Base-by-base conservation (phyloP, 2,888 invertebrate species). In the Sphaeridia pumilis region DNA sequence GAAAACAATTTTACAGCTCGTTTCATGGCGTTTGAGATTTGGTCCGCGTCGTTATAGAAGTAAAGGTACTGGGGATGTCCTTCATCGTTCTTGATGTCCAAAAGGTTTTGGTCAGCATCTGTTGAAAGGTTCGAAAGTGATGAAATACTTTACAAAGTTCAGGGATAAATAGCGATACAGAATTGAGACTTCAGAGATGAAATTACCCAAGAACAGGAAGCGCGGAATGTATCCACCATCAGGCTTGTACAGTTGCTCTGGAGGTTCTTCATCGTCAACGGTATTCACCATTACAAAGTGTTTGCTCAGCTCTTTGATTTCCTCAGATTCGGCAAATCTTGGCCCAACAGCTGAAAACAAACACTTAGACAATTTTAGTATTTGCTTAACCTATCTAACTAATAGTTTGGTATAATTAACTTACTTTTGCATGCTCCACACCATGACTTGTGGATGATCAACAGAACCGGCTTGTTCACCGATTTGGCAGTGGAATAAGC, bases 191-290 rank as follows among this genome's bases (percentile, higher is more conserved):
- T 38, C 5, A 12, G 17, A 38, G 7, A 43, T 12, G 20, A 43
- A 51, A 52, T 61, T 65, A 72, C 72, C 74, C 52, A 80, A 70
- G 68, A 82, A 82, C 25, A 82, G 69, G 34, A 82, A 78, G 64
- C 82, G 74, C 3, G 82, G 82, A 68, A 82, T 79, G 63, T 82
- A 82, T 20, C 72, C 75, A 4, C 82, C 82, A 64, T 82, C 82
- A 0, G 81, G 82, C 2, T 75, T 71, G 65, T 74, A 81, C 53
- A 69, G 67, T 25, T 67, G 68, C 44, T 71, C 74, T 3, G 70
- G 69, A 0, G 78, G 77, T 60, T 78, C 76, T 22, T 77, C 75
- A 55, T 78, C 77, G 66, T 80, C 80, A 63, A 76, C 66, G 45
- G 77, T 67, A 67, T 81, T 80, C 14, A 82, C 77, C 81, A 82